These are phyloP conservation scores for Urosaurus nigricauda DNA, from an alignment of 2,797 vertebrate genomes.

Conservation along the genomic window DNA sequence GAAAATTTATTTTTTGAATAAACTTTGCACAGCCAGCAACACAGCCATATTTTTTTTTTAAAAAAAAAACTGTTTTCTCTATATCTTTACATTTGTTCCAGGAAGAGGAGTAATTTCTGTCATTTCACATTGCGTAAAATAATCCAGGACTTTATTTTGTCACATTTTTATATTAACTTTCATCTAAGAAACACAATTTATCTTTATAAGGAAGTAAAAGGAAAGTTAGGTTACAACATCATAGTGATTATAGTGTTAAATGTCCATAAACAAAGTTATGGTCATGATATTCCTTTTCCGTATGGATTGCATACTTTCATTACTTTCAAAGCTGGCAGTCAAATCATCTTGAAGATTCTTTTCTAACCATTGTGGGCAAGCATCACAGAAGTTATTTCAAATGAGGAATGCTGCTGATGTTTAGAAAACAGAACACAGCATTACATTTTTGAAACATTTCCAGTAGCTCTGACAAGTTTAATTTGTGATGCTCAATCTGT, in stretches of 20 bases:
- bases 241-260: background rate
- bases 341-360: background rate
- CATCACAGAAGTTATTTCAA: background rate
- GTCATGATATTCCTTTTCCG: background rate
- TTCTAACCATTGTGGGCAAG: background rate
- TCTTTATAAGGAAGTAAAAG: background rate
- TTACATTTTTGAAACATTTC: background rate
- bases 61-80: background rate
- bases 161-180: background rate
- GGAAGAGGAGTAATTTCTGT: too few species aligned
- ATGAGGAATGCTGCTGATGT: background rate
- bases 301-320: background rate
- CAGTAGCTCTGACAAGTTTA: constrained; percentile 10
- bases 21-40: background rate
- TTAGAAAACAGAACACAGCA: background rate
- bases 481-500: background rate
- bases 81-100: background rate
- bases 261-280: constrained; percentile 4
- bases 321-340: background rate
- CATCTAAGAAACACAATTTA: background rate
- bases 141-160: background rate
- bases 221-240: background rate
- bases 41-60: background rate
- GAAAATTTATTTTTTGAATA: background rate
- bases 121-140: background rate